Conservation (phyloP, 2,113 vertebrate genomes). For the Dipodomys merriami region DNA sequence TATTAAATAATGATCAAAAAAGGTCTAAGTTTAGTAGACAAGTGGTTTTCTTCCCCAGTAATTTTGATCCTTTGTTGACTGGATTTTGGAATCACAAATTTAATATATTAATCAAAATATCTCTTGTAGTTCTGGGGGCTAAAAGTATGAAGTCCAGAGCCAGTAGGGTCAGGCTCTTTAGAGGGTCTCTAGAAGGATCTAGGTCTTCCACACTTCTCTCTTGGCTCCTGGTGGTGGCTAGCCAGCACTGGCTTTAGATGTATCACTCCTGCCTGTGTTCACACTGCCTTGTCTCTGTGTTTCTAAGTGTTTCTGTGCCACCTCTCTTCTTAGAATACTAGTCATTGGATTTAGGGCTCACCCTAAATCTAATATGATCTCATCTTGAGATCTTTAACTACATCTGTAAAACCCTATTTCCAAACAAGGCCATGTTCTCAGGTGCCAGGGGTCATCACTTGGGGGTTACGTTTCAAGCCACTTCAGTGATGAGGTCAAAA, state of each 20-base stretch:
- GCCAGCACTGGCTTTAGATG: background rate
- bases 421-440: background rate
- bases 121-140: background rate
- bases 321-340: background rate
- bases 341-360: background rate
- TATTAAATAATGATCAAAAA: background rate
- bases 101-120: no score
- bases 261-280: background rate
- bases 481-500: background rate
- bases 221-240: background rate
- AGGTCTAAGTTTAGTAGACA: background rate
- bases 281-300: background rate
- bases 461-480: background rate
- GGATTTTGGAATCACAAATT: no score
- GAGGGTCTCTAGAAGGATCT: background rate
- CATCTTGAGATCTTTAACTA: background rate
- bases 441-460: background rate
- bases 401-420: background rate
- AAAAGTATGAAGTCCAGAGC: no score
- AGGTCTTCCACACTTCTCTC: background rate
- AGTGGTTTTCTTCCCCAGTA: background rate
- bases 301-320: background rate
- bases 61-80: background rate
- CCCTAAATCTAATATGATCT: background rate
- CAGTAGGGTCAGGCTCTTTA: background rate